These are phyloP conservation scores for Nasua narica DNA, from an alignment of 2,797 vertebrate species.

Conservation along the genomic window DNA sequence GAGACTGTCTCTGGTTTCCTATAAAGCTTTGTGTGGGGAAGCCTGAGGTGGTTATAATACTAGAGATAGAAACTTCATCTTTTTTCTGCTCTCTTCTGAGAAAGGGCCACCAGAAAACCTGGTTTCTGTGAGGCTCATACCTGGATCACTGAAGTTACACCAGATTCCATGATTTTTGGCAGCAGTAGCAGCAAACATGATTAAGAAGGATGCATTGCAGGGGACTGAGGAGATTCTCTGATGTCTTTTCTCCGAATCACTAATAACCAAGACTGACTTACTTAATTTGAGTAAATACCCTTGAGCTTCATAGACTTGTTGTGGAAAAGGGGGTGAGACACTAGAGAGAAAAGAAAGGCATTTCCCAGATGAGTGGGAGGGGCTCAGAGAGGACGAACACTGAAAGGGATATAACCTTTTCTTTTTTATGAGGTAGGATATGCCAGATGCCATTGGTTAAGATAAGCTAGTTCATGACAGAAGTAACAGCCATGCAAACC, in stretches of 20 bases:
- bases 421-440: not conserved
- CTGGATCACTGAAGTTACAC: not conserved
- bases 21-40: not conserved
- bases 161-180: not conserved
- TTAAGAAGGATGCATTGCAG: not conserved
- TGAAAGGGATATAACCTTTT: not conserved
- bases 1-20: not conserved
- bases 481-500: not conserved
- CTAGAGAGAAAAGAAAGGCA: not conserved
- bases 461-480: not conserved
- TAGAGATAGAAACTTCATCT: not conserved
- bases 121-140: not conserved
- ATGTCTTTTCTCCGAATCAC: not conserved
- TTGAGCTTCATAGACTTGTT: not conserved
- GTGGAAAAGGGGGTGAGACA: not conserved
- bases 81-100: not conserved
- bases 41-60: not conserved
- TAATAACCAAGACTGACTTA: not conserved
- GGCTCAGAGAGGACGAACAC: not conserved
- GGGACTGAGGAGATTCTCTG: not conserved
- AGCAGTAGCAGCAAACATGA: not conserved
- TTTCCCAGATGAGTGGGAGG: not conserved
- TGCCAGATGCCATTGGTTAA: not conserved
- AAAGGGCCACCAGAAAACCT: not conserved
- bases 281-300: not conserved